Percentiles rank a stretch among this genome's conserved stretches.
phyloP scores from a whole-genome alignment of 2,888 invertebrate genomes.

The Troilus luridus region DNA sequence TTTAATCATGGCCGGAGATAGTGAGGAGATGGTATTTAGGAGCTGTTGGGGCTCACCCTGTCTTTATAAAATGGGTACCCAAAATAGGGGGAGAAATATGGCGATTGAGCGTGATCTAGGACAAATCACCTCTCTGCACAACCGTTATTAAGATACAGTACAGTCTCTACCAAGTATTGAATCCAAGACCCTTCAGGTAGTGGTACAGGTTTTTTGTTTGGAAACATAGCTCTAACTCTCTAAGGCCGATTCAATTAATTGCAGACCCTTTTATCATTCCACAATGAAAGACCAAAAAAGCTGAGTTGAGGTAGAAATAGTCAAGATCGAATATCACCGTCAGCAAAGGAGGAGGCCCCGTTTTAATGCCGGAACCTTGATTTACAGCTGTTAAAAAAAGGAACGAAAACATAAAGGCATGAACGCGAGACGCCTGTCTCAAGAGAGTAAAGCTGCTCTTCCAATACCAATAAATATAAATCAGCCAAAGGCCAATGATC shows the following conservation, averaged over 20 bases:
- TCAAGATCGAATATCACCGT: background rate
- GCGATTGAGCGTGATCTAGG: too few relatives aligned
- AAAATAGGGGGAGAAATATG: too few relatives aligned
- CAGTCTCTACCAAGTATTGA: too few relatives aligned
- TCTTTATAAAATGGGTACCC: too few relatives aligned
- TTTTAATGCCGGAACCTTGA: background rate
- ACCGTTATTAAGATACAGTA: too few relatives aligned
- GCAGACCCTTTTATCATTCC: background rate
- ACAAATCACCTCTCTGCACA: too few relatives aligned
- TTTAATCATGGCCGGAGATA: too few relatives aligned
- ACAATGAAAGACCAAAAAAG: conserved; percentile 30
- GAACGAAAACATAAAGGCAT: conserved; percentile 20
- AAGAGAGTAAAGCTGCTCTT: background rate
- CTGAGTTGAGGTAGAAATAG: background rate
- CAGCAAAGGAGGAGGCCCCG: background rate
- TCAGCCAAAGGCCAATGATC: background rate
- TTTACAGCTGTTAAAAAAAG: conserved; percentile 31
- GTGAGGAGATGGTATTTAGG: too few relatives aligned
- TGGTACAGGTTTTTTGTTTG: background rate
- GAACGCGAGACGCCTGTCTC: background rate
- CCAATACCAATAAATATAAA: background rate
- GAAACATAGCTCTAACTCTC: background rate
- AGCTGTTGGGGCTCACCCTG: too few relatives aligned
- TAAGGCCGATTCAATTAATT: background rate
- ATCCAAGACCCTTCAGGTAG: too few relatives aligned